Evolutionary conservation across 2,888 invertebrate species (phyloP), one percentile per base, ranked within the genome.

Genomic region (Nowickia ferox): DNA sequence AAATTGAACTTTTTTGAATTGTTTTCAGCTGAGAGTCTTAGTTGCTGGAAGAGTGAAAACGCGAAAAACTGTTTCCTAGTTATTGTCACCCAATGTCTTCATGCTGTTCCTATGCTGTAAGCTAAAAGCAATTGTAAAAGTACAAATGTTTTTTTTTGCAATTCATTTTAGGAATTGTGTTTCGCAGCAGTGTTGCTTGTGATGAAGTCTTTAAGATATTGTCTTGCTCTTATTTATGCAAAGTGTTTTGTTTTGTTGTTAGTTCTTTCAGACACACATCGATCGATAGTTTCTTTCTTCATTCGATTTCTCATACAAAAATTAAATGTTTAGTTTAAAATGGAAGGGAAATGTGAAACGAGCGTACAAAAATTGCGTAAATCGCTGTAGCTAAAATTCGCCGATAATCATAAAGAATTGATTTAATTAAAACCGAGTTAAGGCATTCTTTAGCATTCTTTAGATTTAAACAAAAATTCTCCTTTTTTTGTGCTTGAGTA

Each of bases 171-270:
- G 55, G 46, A 40, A 22, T 75, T 69, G 22, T 22, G 30, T 17
- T 44, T 9, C 53, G 10, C 13, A 63, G 38, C 30, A 44, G 59
- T 42, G 51, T 22, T 15, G n/a, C 17, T 19, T 53, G 51, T 44
- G 59, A 74, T 75, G 63, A 55, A 83, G 71, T 77, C 84, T 87
- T 84, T 82, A 86, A 82, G 86, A 85, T 87, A 84, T 88, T 85
- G 79, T 87, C 87, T 84, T 84, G 82, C 71, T 71, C 86, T 87
- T 87, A 86, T 87, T 88, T 88, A 88, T 87, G 88, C 85, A 88
- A 87, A 88, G 86, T 87, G 80, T 87, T 88, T 87, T 87, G 84
- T 83, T 81, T 84, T 80, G 80, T 65, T 71, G 82, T 85, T 63
- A 69, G 68, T 75, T 79, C 42, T 61, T 55, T 51, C 82, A 63